Base-by-base conservation (phyloP, 1,140 invertebrate species). In the Luehdorfia chinensis region DNA sequence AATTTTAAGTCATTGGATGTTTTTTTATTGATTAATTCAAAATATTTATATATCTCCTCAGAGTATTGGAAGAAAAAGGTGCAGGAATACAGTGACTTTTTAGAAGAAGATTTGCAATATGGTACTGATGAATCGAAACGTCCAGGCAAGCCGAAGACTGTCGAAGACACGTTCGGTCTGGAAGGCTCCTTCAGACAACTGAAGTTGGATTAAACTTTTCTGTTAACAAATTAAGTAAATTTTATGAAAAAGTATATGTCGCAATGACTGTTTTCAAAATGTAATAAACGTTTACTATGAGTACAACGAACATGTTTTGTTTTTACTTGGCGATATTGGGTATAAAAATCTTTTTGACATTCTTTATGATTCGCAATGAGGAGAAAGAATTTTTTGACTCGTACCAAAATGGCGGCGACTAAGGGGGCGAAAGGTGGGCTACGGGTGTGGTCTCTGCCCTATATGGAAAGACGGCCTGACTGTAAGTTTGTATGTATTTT, bases 121-220 rank as follows among this genome's bases (percentile, higher is more conserved):
- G 76, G 87, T 4, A 87, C 88, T 1, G 86, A 91, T 50, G 91
- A 92, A 61, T 76, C 75, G 0, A 88, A 89, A 31, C 79, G 90
- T 23, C 78, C 80, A 0, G 91, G 90, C 1, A 89, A 88, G 55
- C 86, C 90, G 1, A 87, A 89, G 37, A 90, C 89, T 9, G 78
- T 88, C 1, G 87, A 88, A 47, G 84, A 84, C 39, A 62, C 91
- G 7, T 92, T 90, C 34, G 90, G 90, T 12, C 45, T 89, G 8
- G 89, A 91, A 46, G 90, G 90, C 0, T 91, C 90, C 1, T 91
- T 92, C 57, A 79, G 90, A 54, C 75, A 89, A 68, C 66, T 91
- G 11, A 64, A 88, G 13, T 64, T 83, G 13, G 78, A 83, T 37
- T 83, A 41, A 60, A 45, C 8, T 27, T 9, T 7, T 14, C 31